Evolutionary conservation across 1,140 invertebrate genomes (phyloP), one percentile per base, ranked within the genome.

Genomic region (Oryzaephilus surinamensis): DNA sequence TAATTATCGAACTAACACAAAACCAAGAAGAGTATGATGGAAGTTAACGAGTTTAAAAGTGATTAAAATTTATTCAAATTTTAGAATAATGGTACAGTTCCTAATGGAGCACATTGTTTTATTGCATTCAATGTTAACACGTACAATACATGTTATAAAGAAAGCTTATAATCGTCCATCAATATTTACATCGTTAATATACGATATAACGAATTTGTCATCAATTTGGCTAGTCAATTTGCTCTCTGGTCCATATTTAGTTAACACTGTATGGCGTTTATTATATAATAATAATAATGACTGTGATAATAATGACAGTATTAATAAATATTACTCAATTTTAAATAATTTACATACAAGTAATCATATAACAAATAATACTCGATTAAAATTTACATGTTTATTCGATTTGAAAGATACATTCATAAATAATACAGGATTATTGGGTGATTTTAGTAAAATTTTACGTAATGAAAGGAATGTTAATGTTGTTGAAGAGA

Each of bases 81-180:
- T 6, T 23, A 48, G 41, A 37, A 20, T 21, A 4, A 18, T 37
- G 4, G 28, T 35, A 8, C 27, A 48, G 19, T 81, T 81, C 48
- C 73, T 88, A 39, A 76, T 90, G 58, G 81, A 89, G 38, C 84
- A 90, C 50, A 81, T 84, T 26, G 72, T 81, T 0, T 63, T 91
- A 14, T 58, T 93, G 10, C 86, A 91, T 61, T 72, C 78, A 2
- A 74, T 87, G 54, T 58, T 92, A 17, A 79, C 83, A 52, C 72
- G 81, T 32, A 62, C 91, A 19, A 70, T 79, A 6, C 64, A 75
- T 45, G 67, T 74, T 28, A 71, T 77, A 2, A 66, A 80, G 50
- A 53, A 61, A 14, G 70, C 74, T n/a, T 71, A n/a, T 74, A 35
- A 52, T 70, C 20, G 65, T 67, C 6, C 61, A 60, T 16, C 49